Conservation (phyloP, 2,797 vertebrate genomes). For the Ptychobarbus kaznakovi region DNA sequence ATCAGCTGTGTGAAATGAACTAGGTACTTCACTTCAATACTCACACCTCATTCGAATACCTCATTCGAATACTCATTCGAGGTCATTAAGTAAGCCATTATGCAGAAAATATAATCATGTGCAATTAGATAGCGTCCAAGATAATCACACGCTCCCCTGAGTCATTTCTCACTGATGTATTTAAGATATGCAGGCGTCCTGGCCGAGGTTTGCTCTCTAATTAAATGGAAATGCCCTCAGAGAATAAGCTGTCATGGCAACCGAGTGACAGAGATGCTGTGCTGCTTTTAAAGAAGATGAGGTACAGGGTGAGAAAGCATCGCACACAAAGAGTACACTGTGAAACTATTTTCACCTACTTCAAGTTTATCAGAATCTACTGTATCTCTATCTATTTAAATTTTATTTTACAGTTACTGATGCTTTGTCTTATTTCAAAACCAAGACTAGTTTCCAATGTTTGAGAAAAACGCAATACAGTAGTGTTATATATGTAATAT, state of each 20-base stretch:
- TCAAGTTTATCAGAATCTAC: neutral
- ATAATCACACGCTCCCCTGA: constrained; percentile 65
- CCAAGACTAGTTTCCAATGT: no score
- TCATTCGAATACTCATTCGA: no score
- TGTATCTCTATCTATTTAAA: no score
- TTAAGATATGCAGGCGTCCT: constrained; percentile 68
- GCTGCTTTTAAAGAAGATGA: constrained; percentile 43
- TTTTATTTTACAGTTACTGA: no score
- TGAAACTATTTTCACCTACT: neutral
- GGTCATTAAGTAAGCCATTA: constrained; percentile 65
- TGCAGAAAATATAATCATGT: constrained; percentile 68
- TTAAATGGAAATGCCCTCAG: constrained; percentile 67
- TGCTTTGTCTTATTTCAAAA: no score
- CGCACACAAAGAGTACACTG: neutral
- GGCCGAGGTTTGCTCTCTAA: constrained; percentile 65
- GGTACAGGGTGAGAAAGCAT: constrained; percentile 47
- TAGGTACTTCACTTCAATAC: constrained; percentile 58
- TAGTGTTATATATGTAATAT: no score
- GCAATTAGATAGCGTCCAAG: constrained; percentile 71
- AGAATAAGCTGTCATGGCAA: constrained; percentile 68
- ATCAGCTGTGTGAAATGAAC: constrained; percentile 25
- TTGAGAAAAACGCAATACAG: no score
- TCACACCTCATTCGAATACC: no score
- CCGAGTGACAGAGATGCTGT: constrained; percentile 61
- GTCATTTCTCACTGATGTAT: constrained; percentile 65